These are phyloP conservation scores for Strix uralensis DNA, from an alignment of 2,113 vertebrate species.

Conservation along the genomic window DNA sequence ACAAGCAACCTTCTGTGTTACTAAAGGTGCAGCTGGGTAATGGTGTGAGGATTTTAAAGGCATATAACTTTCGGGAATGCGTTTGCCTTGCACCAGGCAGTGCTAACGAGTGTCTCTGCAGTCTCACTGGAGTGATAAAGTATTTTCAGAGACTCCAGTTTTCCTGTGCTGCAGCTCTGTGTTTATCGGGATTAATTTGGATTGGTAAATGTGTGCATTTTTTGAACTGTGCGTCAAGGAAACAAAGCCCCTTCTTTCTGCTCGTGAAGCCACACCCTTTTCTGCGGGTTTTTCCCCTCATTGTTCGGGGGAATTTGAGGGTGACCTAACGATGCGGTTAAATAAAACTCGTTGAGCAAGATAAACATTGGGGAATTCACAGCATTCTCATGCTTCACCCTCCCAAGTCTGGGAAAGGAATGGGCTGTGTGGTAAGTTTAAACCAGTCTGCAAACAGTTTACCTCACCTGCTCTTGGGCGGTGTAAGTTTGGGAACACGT, in stretches of 20 bases:
- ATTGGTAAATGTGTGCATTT: conserved; percentile 43
- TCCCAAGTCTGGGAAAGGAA: conserved; percentile 57
- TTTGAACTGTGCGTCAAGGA: conserved; percentile 59
- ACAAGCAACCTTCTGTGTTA: conserved; percentile 39
- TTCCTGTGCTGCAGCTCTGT: background rate
- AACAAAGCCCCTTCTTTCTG: conserved; percentile 68
- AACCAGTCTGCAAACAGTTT: conserved; percentile 48
- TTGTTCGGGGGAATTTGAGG: conserved; percentile 72
- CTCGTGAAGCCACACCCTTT: conserved; percentile 67
- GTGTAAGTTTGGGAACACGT: background rate
- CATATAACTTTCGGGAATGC: background rate
- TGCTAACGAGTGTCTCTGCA: background rate
- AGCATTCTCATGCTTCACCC: conserved; percentile 59
- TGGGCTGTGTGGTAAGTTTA: conserved; percentile 48
- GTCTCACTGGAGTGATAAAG: background rate
- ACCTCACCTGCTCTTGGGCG: conserved; percentile 57
- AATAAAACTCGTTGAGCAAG: conserved; percentile 73
- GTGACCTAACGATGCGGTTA: conserved; percentile 72
- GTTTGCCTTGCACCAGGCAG: background rate
- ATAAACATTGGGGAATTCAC: conserved; percentile 68
- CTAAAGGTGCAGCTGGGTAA: conserved; percentile 35
- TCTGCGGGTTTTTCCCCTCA: conserved; percentile 73
- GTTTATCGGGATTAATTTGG: conserved; percentile 24
- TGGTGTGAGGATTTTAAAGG: background rate
- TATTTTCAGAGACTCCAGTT: background rate